Conservation (phyloP, 64 coral and sea anemone species). For the Exaiptasia diaphana region DNA sequence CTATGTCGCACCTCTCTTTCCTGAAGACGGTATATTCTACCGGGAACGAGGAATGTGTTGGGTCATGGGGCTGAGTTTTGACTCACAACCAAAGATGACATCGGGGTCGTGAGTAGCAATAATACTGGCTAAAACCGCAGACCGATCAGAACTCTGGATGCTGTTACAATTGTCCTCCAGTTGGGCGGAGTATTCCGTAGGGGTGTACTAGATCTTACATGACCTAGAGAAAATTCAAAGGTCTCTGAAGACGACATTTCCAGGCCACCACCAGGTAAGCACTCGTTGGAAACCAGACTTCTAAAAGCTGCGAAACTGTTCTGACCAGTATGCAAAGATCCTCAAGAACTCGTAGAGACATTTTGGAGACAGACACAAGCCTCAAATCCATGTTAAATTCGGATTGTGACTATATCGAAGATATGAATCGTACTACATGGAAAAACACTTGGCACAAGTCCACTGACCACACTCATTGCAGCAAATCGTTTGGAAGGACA, state of each 20-base stretch:
- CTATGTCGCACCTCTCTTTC: not conserved
- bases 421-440: not conserved
- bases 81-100: constrained; percentile 8
- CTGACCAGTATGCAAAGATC: not conserved
- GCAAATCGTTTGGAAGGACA: not conserved
- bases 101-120: not conserved
- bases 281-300: not conserved
- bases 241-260: not conserved
- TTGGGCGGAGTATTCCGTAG: not conserved
- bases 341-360: not conserved
- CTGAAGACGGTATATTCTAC: not conserved
- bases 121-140: not conserved
- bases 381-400: not conserved
- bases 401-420: not conserved
- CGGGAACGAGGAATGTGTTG: not conserved
- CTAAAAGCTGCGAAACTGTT: not conserved
- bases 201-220: not conserved
- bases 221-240: not conserved
- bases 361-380: not conserved
- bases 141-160: not conserved
- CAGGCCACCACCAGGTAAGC: not conserved
- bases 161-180: constrained; percentile 2
- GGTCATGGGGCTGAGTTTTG: not conserved
- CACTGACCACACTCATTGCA: not conserved
- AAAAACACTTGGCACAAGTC: not conserved